Evolutionary conservation across 2,113 vertebrate species (phyloP).

Genomic region (Manacus vitellinus): DNA sequence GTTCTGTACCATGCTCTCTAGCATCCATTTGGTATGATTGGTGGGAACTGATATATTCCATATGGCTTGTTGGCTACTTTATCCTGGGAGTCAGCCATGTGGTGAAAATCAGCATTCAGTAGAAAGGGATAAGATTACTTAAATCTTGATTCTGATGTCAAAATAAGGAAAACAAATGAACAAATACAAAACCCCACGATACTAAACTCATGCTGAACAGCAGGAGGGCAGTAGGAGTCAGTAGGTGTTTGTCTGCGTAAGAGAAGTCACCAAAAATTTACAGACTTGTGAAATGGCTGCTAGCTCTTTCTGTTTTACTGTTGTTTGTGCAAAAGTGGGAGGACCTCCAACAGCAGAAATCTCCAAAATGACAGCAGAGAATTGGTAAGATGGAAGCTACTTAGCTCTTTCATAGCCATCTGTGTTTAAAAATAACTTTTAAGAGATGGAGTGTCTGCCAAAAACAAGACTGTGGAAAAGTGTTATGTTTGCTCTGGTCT

Average conservation of each 20-base stretch:
- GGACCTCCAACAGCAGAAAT: constrained; percentile 29
- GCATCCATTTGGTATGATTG: background rate
- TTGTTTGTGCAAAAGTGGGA: constrained; percentile 37
- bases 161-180: background rate
- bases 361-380: constrained; percentile 30
- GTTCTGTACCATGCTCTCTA: background rate
- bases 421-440: constrained; percentile 56
- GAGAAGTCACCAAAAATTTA: background rate
- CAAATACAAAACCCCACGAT: background rate
- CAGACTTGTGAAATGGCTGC: constrained; percentile 27
- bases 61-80: background rate
- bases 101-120: background rate
- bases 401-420: constrained; percentile 48
- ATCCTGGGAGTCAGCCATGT: background rate
- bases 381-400: constrained; percentile 55
- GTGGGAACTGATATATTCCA: background rate
- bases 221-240: background rate
- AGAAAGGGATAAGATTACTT: background rate
- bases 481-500: background rate
- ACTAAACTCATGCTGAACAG: background rate
- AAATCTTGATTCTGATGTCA: background rate
- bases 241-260: background rate
- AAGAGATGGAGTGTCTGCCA: constrained; percentile 11
- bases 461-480: constrained; percentile 2
- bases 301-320: constrained; percentile 17